A percentile compares a stretch with the other conserved stretches of the same genome.
Evolutionary conservation across 2,888 invertebrate species (phyloP).

Genomic region (Dermolepida albohirtum): DNA sequence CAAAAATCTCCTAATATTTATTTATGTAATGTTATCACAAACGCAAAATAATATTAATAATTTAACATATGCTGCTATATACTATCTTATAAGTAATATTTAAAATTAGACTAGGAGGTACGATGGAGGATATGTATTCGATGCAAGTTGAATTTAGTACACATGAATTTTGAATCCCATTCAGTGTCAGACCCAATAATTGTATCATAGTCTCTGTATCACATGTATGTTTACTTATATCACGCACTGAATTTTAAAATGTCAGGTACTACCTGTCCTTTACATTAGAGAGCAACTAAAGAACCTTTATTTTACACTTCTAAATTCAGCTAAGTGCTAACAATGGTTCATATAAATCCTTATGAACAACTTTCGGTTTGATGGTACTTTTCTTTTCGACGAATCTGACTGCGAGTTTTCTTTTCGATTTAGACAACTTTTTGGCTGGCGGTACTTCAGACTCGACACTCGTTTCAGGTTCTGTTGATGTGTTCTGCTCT

Average conservation of each 20-base stretch:
- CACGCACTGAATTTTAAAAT: constrained; percentile 19
- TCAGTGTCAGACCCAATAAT: not conserved
- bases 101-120: constrained; percentile 38
- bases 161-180: not conserved
- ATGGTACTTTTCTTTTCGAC: constrained; percentile 66
- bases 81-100: constrained; percentile 22
- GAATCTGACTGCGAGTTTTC: constrained; percentile 71
- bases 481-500: constrained; percentile 56
- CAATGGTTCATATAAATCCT: constrained; percentile 74
- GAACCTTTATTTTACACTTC: constrained; percentile 21
- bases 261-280: constrained; percentile 30
- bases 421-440: constrained; percentile 72
- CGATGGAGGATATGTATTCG: constrained; percentile 5
- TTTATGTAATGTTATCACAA: constrained; percentile 23
- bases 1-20: too few species aligned
- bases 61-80: constrained; percentile 5
- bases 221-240: constrained; percentile 18
- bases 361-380: constrained; percentile 49
- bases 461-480: constrained; percentile 44
- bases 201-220: constrained; percentile 15
- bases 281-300: constrained; percentile 40
- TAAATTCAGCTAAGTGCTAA: constrained; percentile 73
- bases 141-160: constrained; percentile 2
- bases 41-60: constrained; percentile 24
- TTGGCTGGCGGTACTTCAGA: constrained; percentile 58